Conservation (phyloP, 2,888 invertebrate genomes). For the Agonopterix subpropinquella region DNA sequence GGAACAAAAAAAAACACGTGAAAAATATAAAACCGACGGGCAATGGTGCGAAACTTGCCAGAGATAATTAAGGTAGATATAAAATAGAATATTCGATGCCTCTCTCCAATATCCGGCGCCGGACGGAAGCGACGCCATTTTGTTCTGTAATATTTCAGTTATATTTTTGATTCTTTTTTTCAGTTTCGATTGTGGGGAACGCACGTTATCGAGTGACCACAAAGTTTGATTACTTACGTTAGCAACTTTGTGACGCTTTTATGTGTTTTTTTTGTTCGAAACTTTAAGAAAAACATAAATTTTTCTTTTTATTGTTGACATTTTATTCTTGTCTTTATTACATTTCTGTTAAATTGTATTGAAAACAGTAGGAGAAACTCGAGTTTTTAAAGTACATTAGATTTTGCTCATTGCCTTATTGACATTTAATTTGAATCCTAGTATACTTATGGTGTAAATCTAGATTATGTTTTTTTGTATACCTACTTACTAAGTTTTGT, state of each 20-base stretch:
- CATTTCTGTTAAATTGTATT: too few relatives aligned
- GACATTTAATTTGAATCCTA: too few relatives aligned
- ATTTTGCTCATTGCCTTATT: too few relatives aligned
- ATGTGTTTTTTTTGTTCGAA: too few relatives aligned
- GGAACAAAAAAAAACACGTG: constrained; percentile 3
- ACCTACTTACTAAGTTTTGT: too few relatives aligned
- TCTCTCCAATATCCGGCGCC: constrained; percentile 51
- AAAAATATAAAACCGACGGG: constrained; percentile 20
- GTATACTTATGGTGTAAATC: too few relatives aligned
- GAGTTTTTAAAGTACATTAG: too few relatives aligned
- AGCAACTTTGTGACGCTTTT: constrained; percentile 1
- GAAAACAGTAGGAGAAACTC: too few relatives aligned
- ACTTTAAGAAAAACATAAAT: too few relatives aligned
- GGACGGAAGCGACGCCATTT: constrained; percentile 44
- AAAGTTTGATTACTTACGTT: constrained; percentile 9
- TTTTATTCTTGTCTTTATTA: too few relatives aligned
- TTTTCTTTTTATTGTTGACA: too few relatives aligned
- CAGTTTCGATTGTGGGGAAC: constrained; percentile 10
- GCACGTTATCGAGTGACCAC: constrained; percentile 4
- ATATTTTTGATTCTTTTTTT: constrained; percentile 20
- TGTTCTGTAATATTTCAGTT: constrained; percentile 35
- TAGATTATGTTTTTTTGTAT: too few relatives aligned
- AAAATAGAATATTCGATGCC: constrained; percentile 62
- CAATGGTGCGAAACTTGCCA: constrained; percentile 46
- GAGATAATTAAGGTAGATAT: constrained; percentile 68